Percentiles rank a stretch among this genome's conserved stretches.
Conservation (phyloP, 2,797 vertebrate species). For the Malurus splendens region DNA sequence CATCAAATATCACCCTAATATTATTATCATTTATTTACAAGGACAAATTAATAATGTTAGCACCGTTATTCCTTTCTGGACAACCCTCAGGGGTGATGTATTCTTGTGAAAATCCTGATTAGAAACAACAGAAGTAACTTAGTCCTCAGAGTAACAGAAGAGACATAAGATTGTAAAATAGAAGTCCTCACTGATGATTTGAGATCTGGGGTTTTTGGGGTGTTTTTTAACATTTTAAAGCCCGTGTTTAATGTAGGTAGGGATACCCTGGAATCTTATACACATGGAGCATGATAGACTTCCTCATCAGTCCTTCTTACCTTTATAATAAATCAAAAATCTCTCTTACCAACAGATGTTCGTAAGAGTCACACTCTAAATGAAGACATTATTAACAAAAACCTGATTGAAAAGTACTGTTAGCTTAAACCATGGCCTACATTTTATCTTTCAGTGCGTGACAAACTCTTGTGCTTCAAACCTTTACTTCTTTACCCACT, state of each 20-base stretch:
- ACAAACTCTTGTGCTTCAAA: neutral
- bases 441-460: neutral
- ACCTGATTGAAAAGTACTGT: neutral
- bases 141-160: neutral
- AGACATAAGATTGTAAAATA: neutral
- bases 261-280: neutral
- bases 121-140: neutral
- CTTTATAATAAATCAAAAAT: neutral
- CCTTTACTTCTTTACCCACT: neutral
- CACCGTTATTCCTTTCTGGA: neutral
- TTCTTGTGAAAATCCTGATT: neutral
- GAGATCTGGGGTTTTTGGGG: fast-evolving
- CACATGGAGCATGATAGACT: fast-evolving
- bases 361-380: neutral
- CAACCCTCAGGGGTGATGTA: neutral
- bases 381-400: neutral
- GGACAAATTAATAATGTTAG: neutral
- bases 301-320: neutral
- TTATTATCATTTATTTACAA: neutral
- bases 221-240: neutral
- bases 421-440: neutral
- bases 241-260: neutral
- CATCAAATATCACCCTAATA: neutral
- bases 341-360: neutral
- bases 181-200: neutral